These are phyloP conservation scores for Pseudomugil gertrudae DNA, from an alignment of 2,797 vertebrate genomes.

Conservation along the genomic window DNA sequence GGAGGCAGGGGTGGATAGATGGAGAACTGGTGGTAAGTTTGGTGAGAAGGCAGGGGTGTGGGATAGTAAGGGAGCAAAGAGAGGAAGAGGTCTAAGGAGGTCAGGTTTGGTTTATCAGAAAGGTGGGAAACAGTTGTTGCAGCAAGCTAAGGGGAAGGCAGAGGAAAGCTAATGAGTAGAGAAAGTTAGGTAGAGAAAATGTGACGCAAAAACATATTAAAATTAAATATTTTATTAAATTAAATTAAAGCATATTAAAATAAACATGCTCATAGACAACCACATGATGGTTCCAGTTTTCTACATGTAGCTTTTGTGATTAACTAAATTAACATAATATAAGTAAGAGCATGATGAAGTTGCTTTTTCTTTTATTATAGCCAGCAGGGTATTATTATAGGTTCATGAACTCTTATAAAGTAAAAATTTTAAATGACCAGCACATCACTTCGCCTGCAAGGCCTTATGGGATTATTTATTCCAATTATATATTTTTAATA, in stretches of 20 bases:
- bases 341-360: not conserved
- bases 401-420: not conserved
- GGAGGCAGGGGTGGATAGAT: conserved; percentile 68
- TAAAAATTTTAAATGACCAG: no score
- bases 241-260: no score
- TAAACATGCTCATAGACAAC: not conserved
- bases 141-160: conserved; percentile 37
- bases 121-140: conserved; percentile 46
- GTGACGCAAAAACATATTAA: conserved; percentile 9
- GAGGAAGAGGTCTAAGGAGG: conserved; percentile 9
- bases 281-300: conserved; percentile 7
- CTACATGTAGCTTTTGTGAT: conserved; percentile 1
- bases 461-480: no score
- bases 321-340: not conserved
- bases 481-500: no score
- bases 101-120: conserved; percentile 43
- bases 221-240: no score
- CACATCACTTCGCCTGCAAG: no score
- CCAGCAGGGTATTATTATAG: not conserved
- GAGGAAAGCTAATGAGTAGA: conserved; percentile 47
- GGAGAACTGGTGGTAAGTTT: conserved; percentile 49
- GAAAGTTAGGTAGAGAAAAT: conserved; percentile 24
- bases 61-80: conserved; percentile 37
- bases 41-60: conserved; percentile 67
- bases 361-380: not conserved